These are phyloP conservation scores for Apomyelois bistriatella DNA, from an alignment of 2,888 invertebrate genomes.

Conservation along the genomic window DNA sequence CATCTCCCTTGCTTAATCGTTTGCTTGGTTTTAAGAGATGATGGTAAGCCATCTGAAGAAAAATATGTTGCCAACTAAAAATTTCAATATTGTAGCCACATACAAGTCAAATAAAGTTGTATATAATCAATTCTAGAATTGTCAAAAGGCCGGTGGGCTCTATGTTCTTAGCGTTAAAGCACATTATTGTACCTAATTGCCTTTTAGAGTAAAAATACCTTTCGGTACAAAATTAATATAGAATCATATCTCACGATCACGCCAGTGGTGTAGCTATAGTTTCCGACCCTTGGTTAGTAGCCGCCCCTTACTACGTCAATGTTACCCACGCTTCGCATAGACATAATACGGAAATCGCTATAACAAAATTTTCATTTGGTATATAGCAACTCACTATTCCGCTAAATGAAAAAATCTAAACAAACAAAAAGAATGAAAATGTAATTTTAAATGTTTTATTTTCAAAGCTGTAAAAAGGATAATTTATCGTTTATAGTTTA, in stretches of 20 bases:
- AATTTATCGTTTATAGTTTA: background rate
- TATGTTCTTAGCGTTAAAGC: background rate
- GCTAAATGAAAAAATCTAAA: no score
- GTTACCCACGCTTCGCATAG: background rate
- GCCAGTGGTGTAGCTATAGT: background rate
- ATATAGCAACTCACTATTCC: background rate
- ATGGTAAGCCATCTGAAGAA: no score
- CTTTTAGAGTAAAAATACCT: constrained; percentile 12
- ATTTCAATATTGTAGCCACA: no score
- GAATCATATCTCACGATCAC: background rate
- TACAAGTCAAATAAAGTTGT: no score
- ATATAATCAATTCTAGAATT: no score
- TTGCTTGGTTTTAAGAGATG: no score
- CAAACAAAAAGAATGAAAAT: no score
- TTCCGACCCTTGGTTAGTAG: no score
- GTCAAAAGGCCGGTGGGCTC: background rate
- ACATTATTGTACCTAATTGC: constrained; percentile 8
- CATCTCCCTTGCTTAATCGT: no score
- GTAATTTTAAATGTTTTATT: background rate
- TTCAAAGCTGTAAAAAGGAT: background rate
- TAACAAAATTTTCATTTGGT: no score
- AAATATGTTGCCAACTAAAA: no score
- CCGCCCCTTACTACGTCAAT: background rate
- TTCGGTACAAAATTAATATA: constrained; percentile 12
- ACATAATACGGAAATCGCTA: background rate